Evolutionary conservation across 2,888 invertebrate species (phyloP).

Genomic region (Euproctis similis): DNA sequence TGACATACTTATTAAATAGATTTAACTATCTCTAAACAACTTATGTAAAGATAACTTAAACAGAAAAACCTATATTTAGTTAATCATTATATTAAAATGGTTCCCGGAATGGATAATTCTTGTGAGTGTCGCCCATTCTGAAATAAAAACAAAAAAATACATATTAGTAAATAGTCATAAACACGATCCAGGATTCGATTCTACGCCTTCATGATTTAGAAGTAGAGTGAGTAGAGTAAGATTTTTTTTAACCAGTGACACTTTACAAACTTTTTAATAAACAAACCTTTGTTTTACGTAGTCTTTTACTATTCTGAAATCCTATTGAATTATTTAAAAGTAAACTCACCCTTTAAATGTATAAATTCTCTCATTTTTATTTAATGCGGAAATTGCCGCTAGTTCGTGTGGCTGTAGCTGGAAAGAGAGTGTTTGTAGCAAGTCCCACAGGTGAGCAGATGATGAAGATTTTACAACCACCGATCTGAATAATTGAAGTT

Average conservation of each 20-base stretch:
- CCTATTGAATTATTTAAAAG: too few relatives aligned
- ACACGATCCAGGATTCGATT: too few relatives aligned
- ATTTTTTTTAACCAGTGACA: too few relatives aligned
- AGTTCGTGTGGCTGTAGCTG: constrained; percentile 28
- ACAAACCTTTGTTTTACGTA: too few relatives aligned
- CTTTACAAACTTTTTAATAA: too few relatives aligned
- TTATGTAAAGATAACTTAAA: too few relatives aligned
- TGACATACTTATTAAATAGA: too few relatives aligned
- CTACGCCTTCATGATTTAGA: too few relatives aligned
- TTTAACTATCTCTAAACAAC: too few relatives aligned
- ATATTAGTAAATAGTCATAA: not conserved
- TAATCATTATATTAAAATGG: constrained; percentile 46
- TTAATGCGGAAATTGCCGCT: constrained; percentile 39
- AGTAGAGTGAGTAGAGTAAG: too few relatives aligned
- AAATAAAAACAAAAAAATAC: constrained; percentile 26
- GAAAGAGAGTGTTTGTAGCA: constrained; percentile 35
- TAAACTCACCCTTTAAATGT: constrained; percentile 53
- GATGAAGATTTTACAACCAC: constrained; percentile 48
- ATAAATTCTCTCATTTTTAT: constrained; percentile 45
- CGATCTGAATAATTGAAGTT: constrained; percentile 35
- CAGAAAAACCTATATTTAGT: constrained; percentile 1
- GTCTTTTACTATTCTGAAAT: too few relatives aligned
- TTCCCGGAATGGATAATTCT: constrained; percentile 64
- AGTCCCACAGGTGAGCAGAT: constrained; percentile 40
- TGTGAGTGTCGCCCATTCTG: constrained; percentile 66